Percentiles rank a stretch among this genome's conserved stretches.
Conservation (phyloP, 2,888 invertebrate species). For the Tipula unca region DNA sequence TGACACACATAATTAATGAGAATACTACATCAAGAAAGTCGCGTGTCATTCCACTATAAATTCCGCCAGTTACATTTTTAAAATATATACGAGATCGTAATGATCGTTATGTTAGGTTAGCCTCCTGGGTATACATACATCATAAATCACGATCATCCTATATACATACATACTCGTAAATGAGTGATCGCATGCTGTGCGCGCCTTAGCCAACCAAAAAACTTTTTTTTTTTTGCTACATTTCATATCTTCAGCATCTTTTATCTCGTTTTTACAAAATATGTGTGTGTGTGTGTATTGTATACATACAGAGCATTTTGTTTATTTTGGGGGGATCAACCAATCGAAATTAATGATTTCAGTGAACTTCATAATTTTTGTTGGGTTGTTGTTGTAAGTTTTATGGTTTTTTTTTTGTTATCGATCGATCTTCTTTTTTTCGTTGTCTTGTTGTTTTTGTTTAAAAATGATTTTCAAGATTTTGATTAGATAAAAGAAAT, state of each 20-base stretch:
- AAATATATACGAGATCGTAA: too few relatives aligned
- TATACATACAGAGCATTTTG: not conserved
- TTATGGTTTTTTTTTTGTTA: not conserved
- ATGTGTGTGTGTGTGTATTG: too few relatives aligned
- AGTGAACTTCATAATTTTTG: not conserved
- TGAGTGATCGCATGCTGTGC: not conserved
- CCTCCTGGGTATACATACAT: not conserved
- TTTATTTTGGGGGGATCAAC: not conserved
- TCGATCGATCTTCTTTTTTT: not conserved
- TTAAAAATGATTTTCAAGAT: not conserved
- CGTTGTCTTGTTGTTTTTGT: not conserved
- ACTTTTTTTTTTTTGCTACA: not conserved
- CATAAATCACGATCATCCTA: not conserved
- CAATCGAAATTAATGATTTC: constrained; percentile 3
- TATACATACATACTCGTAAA: not conserved
- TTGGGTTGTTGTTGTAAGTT: not conserved
- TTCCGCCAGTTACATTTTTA: too few relatives aligned
- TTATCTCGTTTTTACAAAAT: not conserved
- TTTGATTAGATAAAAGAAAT: not conserved
- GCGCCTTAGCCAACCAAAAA: not conserved
- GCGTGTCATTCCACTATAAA: too few relatives aligned
- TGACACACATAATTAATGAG: too few relatives aligned
- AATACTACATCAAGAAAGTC: not conserved
- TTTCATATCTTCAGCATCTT: not conserved
- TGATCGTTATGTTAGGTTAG: not conserved